Evolutionary conservation across 2,888 invertebrate genomes (phyloP).

Genomic region (Polymixis lichenea): DNA sequence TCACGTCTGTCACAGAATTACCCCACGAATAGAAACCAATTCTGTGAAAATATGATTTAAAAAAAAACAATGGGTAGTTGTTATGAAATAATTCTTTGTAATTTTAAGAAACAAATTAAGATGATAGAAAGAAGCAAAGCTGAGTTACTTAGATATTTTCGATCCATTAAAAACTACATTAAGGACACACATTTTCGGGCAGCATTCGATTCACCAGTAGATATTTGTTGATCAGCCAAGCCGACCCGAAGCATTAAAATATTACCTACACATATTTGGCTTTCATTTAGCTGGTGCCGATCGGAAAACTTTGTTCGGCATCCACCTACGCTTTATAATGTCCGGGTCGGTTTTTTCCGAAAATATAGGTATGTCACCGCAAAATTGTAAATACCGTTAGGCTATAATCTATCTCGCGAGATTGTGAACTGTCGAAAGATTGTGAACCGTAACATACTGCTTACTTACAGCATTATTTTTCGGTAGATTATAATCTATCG

Average conservation of each 20-base stretch:
- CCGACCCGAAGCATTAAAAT: background rate
- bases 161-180: background rate
- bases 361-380: background rate
- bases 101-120: background rate
- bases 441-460: too few relatives aligned
- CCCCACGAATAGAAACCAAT: too few relatives aligned
- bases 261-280: background rate
- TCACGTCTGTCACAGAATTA: background rate
- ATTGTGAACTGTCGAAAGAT: too few relatives aligned
- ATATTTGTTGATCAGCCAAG: background rate
- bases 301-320: background rate
- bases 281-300: background rate
- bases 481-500: too few relatives aligned
- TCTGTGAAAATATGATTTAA: background rate
- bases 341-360: background rate
- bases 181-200: background rate
- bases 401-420: too few relatives aligned
- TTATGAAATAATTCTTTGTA: background rate
- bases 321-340: background rate
- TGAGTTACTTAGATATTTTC: too few relatives aligned
- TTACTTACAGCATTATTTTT: too few relatives aligned
- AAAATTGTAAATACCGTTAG: too few relatives aligned
- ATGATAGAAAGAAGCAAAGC: too few relatives aligned
- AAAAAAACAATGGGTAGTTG: background rate
- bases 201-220: too few relatives aligned